phyloP scores from a whole-genome alignment of 2,888 invertebrate species.

The Meiosimyza decipiens region DNA sequence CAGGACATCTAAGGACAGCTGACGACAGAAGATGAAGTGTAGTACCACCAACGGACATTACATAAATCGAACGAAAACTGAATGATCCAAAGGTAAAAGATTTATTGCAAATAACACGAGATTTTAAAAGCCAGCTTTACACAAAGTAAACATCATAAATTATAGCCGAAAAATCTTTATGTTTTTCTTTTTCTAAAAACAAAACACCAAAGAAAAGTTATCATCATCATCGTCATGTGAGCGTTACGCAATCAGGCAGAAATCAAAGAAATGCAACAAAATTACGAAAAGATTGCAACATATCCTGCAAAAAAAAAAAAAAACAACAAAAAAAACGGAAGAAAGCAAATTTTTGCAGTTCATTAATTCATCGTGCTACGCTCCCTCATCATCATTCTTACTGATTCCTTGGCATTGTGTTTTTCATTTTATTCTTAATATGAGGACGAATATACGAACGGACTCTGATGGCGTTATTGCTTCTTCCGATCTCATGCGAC shows the following conservation, averaged over 20 bases:
- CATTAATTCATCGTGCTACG: neutral
- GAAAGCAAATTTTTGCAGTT: constrained; percentile 1
- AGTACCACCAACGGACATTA: neutral
- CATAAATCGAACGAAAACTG: neutral
- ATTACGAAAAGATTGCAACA: constrained; percentile 14
- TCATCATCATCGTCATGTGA: neutral
- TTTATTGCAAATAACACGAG: constrained; percentile 13
- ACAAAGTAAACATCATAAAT: constrained; percentile 30
- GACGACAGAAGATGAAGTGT: constrained; percentile 15
- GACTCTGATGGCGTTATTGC: neutral
- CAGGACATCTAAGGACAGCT: constrained; percentile 23
- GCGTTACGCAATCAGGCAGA: constrained; percentile 30
- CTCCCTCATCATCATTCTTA: constrained; percentile 11
- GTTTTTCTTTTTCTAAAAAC: neutral
- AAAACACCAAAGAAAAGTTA: constrained; percentile 22
- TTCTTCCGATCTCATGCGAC: neutral
- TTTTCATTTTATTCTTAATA: too few species aligned
- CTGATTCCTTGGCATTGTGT: neutral
- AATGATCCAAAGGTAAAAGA: neutral
- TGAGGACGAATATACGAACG: neutral
- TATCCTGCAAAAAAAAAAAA: neutral
- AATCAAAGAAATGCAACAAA: constrained; percentile 14
- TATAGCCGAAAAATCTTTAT: neutral
- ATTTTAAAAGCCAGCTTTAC: constrained; percentile 3
- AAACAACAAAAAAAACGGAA: neutral